These are phyloP conservation scores for Talpa occidentalis DNA, from an alignment of 2,113 vertebrate genomes.

Conservation along the genomic window DNA sequence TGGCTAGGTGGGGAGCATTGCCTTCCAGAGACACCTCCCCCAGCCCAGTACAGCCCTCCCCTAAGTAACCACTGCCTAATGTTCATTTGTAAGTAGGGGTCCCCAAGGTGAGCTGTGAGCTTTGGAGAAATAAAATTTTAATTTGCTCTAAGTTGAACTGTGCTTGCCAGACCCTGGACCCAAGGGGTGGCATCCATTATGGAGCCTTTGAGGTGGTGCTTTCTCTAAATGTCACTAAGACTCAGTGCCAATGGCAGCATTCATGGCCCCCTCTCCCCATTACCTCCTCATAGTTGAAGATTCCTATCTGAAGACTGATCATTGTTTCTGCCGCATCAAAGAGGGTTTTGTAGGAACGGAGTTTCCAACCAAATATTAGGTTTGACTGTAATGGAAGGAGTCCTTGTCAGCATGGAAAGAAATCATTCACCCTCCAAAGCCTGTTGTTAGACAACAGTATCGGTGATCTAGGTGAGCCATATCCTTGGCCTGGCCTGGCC, in stretches of 20 bases:
- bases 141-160: neutral
- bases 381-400: conserved; percentile 90
- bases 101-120: neutral
- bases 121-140: neutral
- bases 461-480: neutral
- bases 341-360: conserved; percentile 94
- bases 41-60: neutral
- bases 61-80: neutral
- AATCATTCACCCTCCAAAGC: neutral
- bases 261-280: no score
- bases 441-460: neutral
- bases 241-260: neutral
- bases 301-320: conserved; percentile 95
- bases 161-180: neutral
- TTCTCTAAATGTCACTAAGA: neutral
- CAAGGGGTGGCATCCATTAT: neutral
- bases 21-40: neutral
- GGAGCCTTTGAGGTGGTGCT: neutral
- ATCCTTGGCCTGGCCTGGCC: neutral
- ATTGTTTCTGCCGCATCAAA: conserved; percentile 93
- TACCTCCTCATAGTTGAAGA: conserved; percentile 99
- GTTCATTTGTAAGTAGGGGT: neutral
- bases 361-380: conserved; percentile 96
- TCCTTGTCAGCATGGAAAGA: neutral
- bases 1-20: neutral